Conservation (phyloP, 2,888 invertebrate genomes). For the Lottia scabra region DNA sequence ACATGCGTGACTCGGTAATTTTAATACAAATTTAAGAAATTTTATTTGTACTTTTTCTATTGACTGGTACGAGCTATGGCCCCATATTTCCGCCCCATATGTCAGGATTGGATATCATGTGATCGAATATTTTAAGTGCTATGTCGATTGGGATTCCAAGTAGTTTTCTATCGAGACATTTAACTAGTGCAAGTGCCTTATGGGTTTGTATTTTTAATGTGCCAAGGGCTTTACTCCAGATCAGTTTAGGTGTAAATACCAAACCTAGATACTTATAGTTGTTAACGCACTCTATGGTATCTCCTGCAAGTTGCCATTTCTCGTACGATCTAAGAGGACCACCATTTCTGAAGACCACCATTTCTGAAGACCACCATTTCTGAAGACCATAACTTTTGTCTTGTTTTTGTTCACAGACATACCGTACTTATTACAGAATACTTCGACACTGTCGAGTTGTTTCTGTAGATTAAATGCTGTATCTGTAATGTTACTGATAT, state of each 20-base stretch:
- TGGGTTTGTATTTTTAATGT: slow-evolving; percentile 15
- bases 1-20: neutral
- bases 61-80: neutral
- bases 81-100: neutral
- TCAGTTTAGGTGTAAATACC: slow-evolving; percentile 8
- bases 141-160: neutral
- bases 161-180: neutral
- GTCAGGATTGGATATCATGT: neutral
- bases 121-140: neutral
- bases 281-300: neutral
- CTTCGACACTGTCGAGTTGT: slow-evolving; percentile 12
- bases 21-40: neutral
- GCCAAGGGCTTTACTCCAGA: neutral
- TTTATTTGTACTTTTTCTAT: slow-evolving; percentile 3
- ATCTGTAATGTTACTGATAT: slow-evolving; percentile 13
- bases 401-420: slow-evolving; percentile 7
- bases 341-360: neutral
- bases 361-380: neutral
- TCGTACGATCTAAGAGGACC: neutral
- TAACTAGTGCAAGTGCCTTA: neutral
- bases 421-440: slow-evolving; percentile 12
- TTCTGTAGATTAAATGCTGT: slow-evolving; percentile 10
- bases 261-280: slow-evolving; percentile 14
- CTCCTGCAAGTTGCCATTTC: neutral
- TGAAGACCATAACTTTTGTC: neutral